Evolutionary conservation across 2,888 invertebrate species (phyloP).

Genomic region (Lochmaea crataegi): DNA sequence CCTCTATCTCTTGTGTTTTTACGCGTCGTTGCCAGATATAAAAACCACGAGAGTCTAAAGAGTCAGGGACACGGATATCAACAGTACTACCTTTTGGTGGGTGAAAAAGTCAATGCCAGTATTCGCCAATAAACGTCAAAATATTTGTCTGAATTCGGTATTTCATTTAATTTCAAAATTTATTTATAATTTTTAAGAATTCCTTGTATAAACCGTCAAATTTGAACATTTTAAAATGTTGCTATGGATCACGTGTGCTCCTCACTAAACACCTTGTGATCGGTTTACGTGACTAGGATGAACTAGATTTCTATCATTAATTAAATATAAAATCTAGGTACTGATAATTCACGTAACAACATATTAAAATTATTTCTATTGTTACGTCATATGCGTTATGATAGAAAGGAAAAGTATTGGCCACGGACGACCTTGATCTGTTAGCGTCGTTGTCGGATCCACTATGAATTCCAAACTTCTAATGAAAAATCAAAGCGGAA

Average conservation of each 20-base stretch:
- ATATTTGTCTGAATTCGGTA: too few relatives aligned
- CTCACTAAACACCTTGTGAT: neutral
- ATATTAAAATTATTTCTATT: slow-evolving; percentile 6
- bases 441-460: neutral
- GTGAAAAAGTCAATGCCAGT: too few relatives aligned
- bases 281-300: neutral
- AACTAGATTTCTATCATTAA: neutral
- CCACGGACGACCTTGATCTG: neutral
- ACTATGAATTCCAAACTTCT: neutral
- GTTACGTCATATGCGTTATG: neutral
- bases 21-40: too few relatives aligned
- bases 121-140: too few relatives aligned
- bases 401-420: slow-evolving; percentile 1
- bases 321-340: neutral
- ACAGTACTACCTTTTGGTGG: too few relatives aligned
- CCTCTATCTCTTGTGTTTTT: too few relatives aligned
- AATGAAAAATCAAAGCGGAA: neutral
- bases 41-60: too few relatives aligned
- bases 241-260: neutral
- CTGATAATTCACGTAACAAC: neutral
- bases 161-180: too few relatives aligned
- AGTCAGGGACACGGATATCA: too few relatives aligned
- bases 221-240: neutral
- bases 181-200: too few relatives aligned
- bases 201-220: neutral